Conservation (phyloP, 2,113 vertebrate species). For the Arvicanthis niloticus region DNA sequence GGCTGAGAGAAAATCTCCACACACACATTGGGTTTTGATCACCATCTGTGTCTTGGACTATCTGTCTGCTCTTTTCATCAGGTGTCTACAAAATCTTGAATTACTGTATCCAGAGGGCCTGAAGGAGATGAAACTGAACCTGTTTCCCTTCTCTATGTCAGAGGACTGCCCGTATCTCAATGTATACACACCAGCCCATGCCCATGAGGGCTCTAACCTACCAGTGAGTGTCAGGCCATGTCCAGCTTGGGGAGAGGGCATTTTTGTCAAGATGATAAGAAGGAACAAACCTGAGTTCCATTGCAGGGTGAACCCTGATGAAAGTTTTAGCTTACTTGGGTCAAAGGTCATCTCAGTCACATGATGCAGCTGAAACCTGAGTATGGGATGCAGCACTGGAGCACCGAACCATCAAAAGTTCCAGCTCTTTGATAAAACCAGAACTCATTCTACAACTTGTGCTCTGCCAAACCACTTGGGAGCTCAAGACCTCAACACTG, state of each 20-base stretch:
- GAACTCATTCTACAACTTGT: not conserved
- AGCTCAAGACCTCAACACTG: not conserved
- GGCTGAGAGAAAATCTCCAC: not conserved
- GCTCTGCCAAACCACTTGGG: not conserved
- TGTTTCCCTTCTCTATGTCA: not conserved
- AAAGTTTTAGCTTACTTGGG: not conserved
- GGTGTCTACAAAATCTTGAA: constrained; percentile 60
- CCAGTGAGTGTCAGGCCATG: constrained; percentile 76
- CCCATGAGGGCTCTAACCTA: constrained; percentile 64
- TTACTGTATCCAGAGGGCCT: accelerated
- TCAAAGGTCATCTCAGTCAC: not conserved
- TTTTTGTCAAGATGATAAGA: not conserved
- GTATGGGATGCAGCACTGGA: not conserved
- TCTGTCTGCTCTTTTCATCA: not conserved
- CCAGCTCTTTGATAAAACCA: not conserved
- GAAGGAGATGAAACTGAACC: not conserved
- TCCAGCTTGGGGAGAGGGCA: no score
- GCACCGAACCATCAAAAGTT: not conserved
- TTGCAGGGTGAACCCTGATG: not conserved
- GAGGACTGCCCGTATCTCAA: constrained; percentile 86
- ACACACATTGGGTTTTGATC: not conserved
- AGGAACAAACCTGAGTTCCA: not conserved
- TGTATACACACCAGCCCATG: constrained; percentile 72
- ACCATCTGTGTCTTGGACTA: not conserved
- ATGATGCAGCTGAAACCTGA: not conserved